Evolutionary conservation across 1,140 invertebrate species (phyloP).

Genomic region (Drosophila ananassae): DNA sequence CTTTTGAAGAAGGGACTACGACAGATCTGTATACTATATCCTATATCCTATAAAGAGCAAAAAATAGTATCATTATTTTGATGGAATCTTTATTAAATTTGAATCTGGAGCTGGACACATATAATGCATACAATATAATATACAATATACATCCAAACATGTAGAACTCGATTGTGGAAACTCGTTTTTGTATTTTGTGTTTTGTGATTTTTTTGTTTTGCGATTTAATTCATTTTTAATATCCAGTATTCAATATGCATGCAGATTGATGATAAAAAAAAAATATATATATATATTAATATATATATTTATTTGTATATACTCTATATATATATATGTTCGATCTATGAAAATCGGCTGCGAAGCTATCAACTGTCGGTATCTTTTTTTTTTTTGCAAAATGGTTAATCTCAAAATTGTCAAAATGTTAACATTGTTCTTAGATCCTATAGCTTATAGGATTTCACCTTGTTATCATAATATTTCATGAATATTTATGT

Average conservation of each 20-base stretch:
- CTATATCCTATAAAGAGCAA: no score
- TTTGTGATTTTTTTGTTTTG: neutral
- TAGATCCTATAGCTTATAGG: slow-evolving; percentile 70
- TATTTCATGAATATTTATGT: slow-evolving; percentile 6
- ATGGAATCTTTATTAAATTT: slow-evolving; percentile 46
- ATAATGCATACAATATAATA: slow-evolving; percentile 31
- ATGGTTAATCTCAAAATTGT: slow-evolving; percentile 53
- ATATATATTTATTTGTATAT: slow-evolving; percentile 19
- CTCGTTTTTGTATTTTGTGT: neutral
- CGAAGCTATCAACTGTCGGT: neutral
- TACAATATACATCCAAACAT: slow-evolving; percentile 41
- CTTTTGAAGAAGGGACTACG: no score
- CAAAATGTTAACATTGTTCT: slow-evolving; percentile 80
- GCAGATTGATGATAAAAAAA: slow-evolving; percentile 13
- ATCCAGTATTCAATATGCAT: neutral
- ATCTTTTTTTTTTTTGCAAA: slow-evolving; percentile 38
- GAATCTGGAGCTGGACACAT: slow-evolving; percentile 25
- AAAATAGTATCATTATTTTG: no score
- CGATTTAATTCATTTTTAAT: neutral
- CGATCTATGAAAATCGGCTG: slow-evolving; percentile 21
- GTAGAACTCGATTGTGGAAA: slow-evolving; percentile 30
- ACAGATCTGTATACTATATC: no score
- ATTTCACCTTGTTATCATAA: slow-evolving; percentile 70
- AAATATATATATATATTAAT: slow-evolving; percentile 18
- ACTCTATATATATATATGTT: slow-evolving; percentile 12